Evolutionary conservation across 2,797 vertebrate genomes (phyloP).

Genomic region (Sebastes umbrosus): DNA sequence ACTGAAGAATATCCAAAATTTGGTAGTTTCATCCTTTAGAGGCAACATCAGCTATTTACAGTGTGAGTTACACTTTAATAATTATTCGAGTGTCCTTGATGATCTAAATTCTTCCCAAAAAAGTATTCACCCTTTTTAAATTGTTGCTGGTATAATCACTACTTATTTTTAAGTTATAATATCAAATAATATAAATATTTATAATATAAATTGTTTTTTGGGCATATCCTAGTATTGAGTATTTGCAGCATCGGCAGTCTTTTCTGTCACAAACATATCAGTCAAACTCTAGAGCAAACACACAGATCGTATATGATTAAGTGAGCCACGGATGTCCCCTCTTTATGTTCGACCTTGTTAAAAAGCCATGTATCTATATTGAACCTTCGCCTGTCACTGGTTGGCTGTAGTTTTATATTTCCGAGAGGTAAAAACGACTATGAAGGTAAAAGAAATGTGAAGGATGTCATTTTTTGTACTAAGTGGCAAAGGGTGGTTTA

Average conservation of each 20-base stretch:
- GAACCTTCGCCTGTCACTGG: constrained; percentile 61
- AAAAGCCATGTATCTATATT: constrained; percentile 63
- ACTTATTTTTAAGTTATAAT: background rate
- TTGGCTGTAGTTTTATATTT: constrained; percentile 69
- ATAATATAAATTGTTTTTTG: too few relatives aligned
- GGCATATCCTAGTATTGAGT: background rate
- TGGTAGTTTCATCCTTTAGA: background rate
- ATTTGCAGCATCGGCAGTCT: background rate
- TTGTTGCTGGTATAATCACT: background rate
- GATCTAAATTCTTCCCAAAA: background rate
- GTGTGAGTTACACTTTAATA: background rate
- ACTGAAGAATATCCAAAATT: background rate
- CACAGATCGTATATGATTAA: background rate
- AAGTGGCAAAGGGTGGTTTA: constrained; percentile 32
- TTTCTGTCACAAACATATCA: constrained; percentile 20
- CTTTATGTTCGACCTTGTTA: constrained; percentile 16
- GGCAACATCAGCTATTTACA: background rate
- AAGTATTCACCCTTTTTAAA: background rate
- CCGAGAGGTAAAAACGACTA: constrained; percentile 44
- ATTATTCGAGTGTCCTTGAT: background rate
- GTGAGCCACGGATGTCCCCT: constrained; percentile 40
- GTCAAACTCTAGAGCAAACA: background rate
- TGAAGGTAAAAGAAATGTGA: constrained; percentile 55
- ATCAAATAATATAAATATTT: too few relatives aligned
- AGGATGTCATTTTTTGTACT: constrained; percentile 71